These are phyloP conservation scores for Megalops cyprinoides DNA, from an alignment of 2,797 vertebrate genomes.

Conservation along the genomic window DNA sequence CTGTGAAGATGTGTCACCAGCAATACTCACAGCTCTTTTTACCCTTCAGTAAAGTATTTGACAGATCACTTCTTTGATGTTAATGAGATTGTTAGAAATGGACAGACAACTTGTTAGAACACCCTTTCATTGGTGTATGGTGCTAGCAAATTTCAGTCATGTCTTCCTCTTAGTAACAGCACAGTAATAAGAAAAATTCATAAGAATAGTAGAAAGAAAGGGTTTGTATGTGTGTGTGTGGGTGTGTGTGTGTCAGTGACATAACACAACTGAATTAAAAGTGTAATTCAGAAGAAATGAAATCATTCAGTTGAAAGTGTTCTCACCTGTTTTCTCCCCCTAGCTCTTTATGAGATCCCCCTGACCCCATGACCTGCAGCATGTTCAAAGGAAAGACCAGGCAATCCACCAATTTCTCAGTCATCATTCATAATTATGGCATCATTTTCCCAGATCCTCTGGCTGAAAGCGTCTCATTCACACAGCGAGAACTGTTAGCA, in stretches of 20 bases:
- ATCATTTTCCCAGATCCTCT: background rate
- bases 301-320: background rate
- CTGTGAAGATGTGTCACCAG: background rate
- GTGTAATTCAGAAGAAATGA: background rate
- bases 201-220: background rate
- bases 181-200: background rate
- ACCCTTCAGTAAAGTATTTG: too few relatives aligned
- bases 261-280: background rate
- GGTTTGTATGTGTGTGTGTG: too few relatives aligned
- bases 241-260: too few relatives aligned
- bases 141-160: too few relatives aligned
- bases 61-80: too few relatives aligned
- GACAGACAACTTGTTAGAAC: background rate
- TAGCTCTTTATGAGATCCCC: slow-evolving; percentile 4
- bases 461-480: background rate
- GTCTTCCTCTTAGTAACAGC: too few relatives aligned
- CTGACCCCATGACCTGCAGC: background rate
- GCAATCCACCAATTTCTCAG: slow-evolving; percentile 1
- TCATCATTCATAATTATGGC: background rate
- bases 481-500: background rate
- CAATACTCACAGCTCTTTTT: too few relatives aligned
- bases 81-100: background rate
- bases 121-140: background rate
- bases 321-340: background rate
- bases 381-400: background rate